These are phyloP conservation scores for Solen grandis DNA, from an alignment of 1,140 invertebrate species.

Conservation along the genomic window DNA sequence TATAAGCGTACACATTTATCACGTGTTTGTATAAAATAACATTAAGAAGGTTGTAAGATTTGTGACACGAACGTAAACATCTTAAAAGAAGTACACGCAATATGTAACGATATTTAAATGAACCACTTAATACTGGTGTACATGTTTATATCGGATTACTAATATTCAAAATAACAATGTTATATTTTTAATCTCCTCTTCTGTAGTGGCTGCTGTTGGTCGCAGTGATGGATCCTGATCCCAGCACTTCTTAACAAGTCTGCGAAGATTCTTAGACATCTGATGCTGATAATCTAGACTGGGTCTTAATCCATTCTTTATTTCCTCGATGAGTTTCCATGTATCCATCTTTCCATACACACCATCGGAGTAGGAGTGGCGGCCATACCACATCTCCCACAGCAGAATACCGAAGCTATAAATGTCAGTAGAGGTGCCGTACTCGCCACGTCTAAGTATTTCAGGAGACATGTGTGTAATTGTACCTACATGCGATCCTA, in stretches of 20 bases:
- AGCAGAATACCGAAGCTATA: conserved; percentile 48
- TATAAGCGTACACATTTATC: no score
- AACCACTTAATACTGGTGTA: no score
- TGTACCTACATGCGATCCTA: conserved; percentile 30
- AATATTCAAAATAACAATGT: no score
- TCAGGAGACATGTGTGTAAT: conserved; percentile 51
- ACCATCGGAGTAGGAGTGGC: conserved; percentile 10
- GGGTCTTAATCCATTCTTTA: conserved; percentile 16
- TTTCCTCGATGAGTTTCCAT: not conserved
- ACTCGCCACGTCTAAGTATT: conserved; percentile 11
- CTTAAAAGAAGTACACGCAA: no score
- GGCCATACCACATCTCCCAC: conserved; percentile 55
- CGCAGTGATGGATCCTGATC: conserved; percentile 1
- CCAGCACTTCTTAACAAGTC: conserved; percentile 35
- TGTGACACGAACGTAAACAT: no score
- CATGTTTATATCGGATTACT: no score
- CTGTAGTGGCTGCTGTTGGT: conserved; percentile 18
- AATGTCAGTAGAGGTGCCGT: conserved; percentile 29
- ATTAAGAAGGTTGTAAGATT: no score
- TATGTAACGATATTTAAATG: no score
- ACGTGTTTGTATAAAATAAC: no score
- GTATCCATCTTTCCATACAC: not conserved
- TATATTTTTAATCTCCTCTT: no score
- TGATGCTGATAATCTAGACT: not conserved
- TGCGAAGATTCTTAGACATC: not conserved